Evolutionary conservation across 2,888 invertebrate species (phyloP), one percentile per base, ranked within the genome.

Genomic region (Caenorhabditis sp.): DNA sequence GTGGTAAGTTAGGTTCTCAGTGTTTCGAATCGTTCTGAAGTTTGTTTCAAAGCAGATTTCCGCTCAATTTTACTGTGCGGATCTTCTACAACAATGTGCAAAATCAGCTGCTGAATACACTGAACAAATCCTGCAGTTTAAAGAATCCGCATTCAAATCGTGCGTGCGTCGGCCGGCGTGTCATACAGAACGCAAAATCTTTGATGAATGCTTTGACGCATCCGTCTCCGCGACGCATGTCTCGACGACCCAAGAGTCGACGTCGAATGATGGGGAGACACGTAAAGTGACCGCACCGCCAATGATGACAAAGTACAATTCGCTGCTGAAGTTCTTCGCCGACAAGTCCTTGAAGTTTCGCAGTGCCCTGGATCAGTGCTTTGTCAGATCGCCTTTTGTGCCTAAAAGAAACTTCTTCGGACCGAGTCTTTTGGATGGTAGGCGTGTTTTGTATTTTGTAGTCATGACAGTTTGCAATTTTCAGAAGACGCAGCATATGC

Each of bases 401-500:
- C 84, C 86, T 4, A 72, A 74, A 32, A 61, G 86, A 51, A 67
- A 58, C 20, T 69, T 78, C 24, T 86, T 86, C 20, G 86, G 84
- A 0, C 86, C 86, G 6, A 62, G 67, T 22, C 35, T 88, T 32
- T 28, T 87, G 9, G 88, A 88, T 40, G 88, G 88, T 88, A 9
- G 1, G 32, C 32, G 32, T 32, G 9, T 32, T 32, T 32, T 32
- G 32, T 32, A 32, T 4, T 32, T 56, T 15, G n/a, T 22, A 15
- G 5, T 32, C 9, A 32, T 32, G 32, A 32, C 4, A 6, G 32
- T n/a, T n/a, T n/a, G n/a, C n/a, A n/a, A 37, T 28, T 61, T 86
- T 32, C 44, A 89, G 89, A 89, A 68, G 87, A 89, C 62, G 87
- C 88, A 11, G 81, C 86, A 28, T 89, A 89, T 67, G 87, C 89